Evolutionary conservation across 2,113 vertebrate genomes (phyloP).

Genomic region (Accipiter cooperii): DNA sequence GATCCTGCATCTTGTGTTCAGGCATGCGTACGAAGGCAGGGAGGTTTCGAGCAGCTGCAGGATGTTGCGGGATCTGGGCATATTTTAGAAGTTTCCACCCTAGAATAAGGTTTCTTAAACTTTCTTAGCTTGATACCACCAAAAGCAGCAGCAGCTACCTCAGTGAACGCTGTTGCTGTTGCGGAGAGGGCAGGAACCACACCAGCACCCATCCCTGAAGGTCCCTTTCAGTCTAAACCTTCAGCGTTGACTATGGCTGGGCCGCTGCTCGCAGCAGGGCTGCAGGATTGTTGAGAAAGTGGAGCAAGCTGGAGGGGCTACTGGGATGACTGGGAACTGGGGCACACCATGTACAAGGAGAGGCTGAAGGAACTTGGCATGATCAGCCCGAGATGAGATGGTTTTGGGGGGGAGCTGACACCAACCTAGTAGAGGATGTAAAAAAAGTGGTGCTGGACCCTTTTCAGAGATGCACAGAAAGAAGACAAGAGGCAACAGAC

Average conservation of each 20-base stretch:
- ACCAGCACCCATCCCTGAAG: neutral
- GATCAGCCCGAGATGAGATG: neutral
- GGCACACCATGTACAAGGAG: neutral
- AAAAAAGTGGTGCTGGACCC: neutral
- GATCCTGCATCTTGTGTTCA: neutral
- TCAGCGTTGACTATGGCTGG: neutral
- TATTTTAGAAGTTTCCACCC: neutral
- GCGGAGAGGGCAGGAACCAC: neutral
- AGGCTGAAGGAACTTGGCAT: neutral
- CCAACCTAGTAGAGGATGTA: neutral
- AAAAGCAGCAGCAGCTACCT: neutral
- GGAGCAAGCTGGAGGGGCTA: neutral
- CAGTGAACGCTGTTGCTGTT: neutral
- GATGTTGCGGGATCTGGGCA: neutral
- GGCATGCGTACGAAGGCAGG: neutral
- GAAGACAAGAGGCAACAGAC: neutral
- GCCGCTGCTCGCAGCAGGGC: neutral
- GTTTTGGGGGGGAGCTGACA: neutral
- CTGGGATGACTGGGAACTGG: neutral
- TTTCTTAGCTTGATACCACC: neutral
- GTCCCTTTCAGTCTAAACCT: neutral
- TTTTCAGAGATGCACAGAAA: neutral
- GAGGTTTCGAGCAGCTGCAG: neutral
- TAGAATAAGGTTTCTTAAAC: neutral
- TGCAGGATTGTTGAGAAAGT: neutral